Conservation (phyloP, 1,140 invertebrate species). For the Pollicipes pollicipes region DNA sequence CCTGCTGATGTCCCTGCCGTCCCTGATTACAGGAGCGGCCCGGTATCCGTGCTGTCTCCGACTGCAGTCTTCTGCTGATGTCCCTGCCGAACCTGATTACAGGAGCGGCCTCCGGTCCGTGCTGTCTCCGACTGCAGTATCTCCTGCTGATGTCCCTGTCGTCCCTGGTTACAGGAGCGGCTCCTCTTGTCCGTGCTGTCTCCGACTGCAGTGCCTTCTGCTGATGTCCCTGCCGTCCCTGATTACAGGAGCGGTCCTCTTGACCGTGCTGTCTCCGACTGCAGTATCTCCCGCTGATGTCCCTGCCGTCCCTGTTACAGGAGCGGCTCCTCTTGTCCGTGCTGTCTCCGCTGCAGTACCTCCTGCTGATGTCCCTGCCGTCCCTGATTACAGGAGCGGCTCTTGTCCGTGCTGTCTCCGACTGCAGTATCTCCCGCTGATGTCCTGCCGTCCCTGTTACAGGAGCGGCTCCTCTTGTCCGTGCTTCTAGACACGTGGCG, state of each 20-base stretch:
- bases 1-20: constrained; percentile 3
- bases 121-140: too few species aligned
- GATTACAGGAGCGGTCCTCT: constrained; percentile 60
- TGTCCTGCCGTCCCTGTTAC: constrained; percentile 21
- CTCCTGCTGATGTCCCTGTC: neutral
- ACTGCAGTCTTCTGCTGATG: too few species aligned
- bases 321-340: constrained; percentile 77
- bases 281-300: too few species aligned
- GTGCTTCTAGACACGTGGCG: constrained; percentile 83
- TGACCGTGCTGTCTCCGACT: constrained; percentile 87
- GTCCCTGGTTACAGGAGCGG: constrained; percentile 47
- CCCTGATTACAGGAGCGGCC: constrained; percentile 47
- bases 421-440: too few species aligned
- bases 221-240: constrained; percentile 12
- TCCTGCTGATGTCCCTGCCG: constrained; percentile 1
- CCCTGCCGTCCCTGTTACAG: constrained; percentile 32
- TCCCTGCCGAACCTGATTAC: constrained; percentile 23
- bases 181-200: too few species aligned
- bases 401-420: constrained; percentile 82
- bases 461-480: constrained; percentile 80
- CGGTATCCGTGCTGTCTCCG: constrained; percentile 82
- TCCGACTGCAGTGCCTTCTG: too few species aligned
- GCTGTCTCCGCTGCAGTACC: too few species aligned
- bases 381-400: constrained; percentile 48
- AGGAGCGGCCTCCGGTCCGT: constrained; percentile 80